These are phyloP conservation scores for Gymnoscopelus microlampas DNA, from an alignment of 2,797 vertebrate genomes.

Conservation along the genomic window DNA sequence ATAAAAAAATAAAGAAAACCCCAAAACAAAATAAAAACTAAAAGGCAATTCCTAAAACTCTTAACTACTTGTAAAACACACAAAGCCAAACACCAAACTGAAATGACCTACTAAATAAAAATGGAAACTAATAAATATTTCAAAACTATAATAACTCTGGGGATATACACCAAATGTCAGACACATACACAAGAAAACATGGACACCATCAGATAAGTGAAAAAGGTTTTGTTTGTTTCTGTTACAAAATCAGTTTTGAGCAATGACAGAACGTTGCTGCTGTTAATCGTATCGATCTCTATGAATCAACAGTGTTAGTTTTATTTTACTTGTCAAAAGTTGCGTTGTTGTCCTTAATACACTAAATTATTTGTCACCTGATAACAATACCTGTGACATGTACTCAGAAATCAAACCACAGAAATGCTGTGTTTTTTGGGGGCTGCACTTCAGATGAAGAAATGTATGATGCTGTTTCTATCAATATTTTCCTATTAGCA, in stretches of 20 bases:
- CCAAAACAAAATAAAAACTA: too few species aligned
- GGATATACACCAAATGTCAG: neutral
- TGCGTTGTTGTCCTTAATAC: constrained; percentile 29
- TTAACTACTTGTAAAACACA: too few species aligned
- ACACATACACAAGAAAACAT: neutral
- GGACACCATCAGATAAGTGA: constrained; percentile 16
- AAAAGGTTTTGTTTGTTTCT: constrained; percentile 30
- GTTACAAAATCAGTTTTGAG: constrained; percentile 34
- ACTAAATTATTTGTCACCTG: constrained; percentile 57
- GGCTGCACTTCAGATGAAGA: constrained; percentile 48
- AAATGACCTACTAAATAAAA: too few species aligned
- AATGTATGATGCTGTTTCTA: constrained; percentile 51
- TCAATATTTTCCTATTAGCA: constrained; percentile 57
- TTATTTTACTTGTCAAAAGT: constrained; percentile 40
- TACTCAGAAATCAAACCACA: constrained; percentile 30
- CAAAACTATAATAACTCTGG: too few species aligned
- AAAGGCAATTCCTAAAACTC: too few species aligned
- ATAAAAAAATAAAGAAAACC: too few species aligned
- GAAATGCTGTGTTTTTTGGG: constrained; percentile 20
- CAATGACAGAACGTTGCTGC: constrained; percentile 24
- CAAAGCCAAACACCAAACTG: too few species aligned
- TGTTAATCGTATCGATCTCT: constrained; percentile 49
- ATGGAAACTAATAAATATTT: too few species aligned
- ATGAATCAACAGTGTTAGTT: constrained; percentile 55
- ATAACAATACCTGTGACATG: constrained; percentile 43